Conservation (phyloP, 2,797 vertebrate genomes). For the Lepilemur septentrionalis region DNA sequence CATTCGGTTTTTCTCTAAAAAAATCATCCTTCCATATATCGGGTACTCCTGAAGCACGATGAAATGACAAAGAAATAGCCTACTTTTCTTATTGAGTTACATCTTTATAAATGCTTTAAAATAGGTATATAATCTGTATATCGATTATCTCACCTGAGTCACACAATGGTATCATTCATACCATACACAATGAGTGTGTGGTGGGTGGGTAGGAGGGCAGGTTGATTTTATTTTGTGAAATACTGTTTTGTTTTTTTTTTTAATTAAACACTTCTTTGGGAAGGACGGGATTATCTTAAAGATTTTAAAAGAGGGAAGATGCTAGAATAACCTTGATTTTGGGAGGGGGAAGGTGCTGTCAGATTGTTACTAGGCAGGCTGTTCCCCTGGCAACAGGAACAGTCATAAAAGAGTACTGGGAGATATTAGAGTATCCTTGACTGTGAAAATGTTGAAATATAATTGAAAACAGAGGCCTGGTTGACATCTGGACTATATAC, state of each 20-base stretch:
- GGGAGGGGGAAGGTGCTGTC: background rate
- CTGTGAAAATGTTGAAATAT: conserved; percentile 39
- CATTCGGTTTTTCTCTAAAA: background rate
- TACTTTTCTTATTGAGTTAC: background rate
- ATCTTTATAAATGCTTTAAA: conserved; percentile 4
- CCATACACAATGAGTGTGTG: background rate
- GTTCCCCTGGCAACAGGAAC: conserved; percentile 56
- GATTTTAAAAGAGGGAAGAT: conserved; percentile 3
- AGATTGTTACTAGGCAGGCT: conserved; percentile 50
- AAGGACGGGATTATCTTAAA: background rate
- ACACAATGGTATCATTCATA: background rate
- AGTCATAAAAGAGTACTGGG: background rate
- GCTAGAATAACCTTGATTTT: conserved; percentile 53
- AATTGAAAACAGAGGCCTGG: background rate
- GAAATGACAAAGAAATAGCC: conserved; percentile 15
- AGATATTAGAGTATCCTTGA: conserved; percentile 25
- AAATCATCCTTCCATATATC: background rate
- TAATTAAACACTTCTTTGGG: background rate
- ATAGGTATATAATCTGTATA: background rate
- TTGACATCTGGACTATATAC: conserved; percentile 13
- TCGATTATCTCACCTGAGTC: background rate
- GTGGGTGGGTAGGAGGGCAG: background rate
- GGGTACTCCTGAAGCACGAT: background rate
- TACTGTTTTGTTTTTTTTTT: background rate
- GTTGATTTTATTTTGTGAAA: conserved; percentile 6